Evolutionary conservation across 2,113 vertebrate genomes (phyloP), one percentile per base, ranked within the genome.

Genomic region (Syngnathus floridae): DNA sequence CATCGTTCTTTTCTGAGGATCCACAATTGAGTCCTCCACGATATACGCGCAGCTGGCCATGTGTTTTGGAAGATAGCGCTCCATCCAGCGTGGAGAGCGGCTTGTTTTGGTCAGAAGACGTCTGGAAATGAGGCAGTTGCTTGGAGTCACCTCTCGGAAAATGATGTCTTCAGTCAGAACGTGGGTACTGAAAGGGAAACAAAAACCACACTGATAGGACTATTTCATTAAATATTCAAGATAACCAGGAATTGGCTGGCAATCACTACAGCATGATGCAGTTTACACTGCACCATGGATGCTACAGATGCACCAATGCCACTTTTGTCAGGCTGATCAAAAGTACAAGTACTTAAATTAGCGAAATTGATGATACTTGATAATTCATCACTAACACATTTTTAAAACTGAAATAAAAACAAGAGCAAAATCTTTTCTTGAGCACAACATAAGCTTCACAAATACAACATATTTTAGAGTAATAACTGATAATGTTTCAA

Each of bases 61-160:
- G 4, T 97, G 94, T 69, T 91, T 90, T 0, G 97, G 97, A 75
- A 98, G 93, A 67, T 96, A 93, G 38, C 88, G 90, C 83, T 98
- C 95, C 1, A 95, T 95, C 96, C 95, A 99, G 61, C 93, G 93
- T 14, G 97, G 97, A 64, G 92, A 89, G 65, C 94, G 90, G 85
- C 93, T 97, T 43, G 95, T 97, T 93, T 99, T 99, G 90, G 97
- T 99, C 89, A 99, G 85, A 58, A 99, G 93, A 77, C 95, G 92
- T 85, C 97, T 92, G 83, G 97, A 98, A 76, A 97, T 88, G 82
- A 98, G 93, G 83, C 94, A 92, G 90, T 95, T 95, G 86, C 93
- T 90, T 14, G 93, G 90, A 3, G 95, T 97, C 67, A 99, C 93
- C 85, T 98, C 96, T 71, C 96, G 92, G 88, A 95, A 95, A 60